A percentile compares a stretch with the other conserved stretches of the same genome.
Evolutionary conservation across 2,888 invertebrate species (phyloP).

Genomic region (Therioaphis trifolii): DNA sequence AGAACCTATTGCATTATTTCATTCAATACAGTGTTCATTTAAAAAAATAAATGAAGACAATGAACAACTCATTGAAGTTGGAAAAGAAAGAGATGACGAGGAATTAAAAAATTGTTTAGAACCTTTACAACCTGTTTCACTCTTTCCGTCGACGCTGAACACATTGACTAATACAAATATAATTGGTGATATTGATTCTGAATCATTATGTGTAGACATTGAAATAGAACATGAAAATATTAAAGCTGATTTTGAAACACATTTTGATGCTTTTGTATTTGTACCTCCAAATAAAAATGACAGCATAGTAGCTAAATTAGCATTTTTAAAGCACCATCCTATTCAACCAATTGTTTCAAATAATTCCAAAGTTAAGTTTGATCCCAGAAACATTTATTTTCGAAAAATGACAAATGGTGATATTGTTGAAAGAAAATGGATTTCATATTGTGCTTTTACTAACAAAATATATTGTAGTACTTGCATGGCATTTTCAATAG

Average conservation of each 20-base stretch:
- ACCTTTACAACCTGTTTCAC: too few species aligned
- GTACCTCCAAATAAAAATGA: neutral
- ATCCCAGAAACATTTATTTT: neutral
- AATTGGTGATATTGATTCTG: too few species aligned
- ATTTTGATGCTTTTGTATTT: slow-evolving; percentile 6
- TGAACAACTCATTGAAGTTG: too few species aligned
- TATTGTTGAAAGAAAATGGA: slow-evolving; percentile 10
- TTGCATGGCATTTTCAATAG: neutral
- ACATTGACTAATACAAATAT: too few species aligned
- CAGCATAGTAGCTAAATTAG: slow-evolving; percentile 11
- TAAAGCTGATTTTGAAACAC: neutral
- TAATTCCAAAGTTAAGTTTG: neutral
- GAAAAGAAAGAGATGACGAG: too few species aligned
- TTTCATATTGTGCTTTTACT: slow-evolving; percentile 2
- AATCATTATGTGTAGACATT: too few species aligned
- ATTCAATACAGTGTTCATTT: too few species aligned
- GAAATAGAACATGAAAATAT: neutral
- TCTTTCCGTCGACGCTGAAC: too few species aligned
- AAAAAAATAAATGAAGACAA: too few species aligned
- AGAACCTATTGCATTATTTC: too few species aligned
- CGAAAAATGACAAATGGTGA: neutral
- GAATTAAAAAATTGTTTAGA: too few species aligned
- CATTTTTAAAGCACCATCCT: slow-evolving; percentile 1
- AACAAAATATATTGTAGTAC: slow-evolving; percentile 14
- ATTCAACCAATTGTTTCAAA: neutral